These are phyloP conservation scores for Erpornis zantholeuca DNA, from an alignment of 2,113 vertebrate genomes.

Conservation along the genomic window DNA sequence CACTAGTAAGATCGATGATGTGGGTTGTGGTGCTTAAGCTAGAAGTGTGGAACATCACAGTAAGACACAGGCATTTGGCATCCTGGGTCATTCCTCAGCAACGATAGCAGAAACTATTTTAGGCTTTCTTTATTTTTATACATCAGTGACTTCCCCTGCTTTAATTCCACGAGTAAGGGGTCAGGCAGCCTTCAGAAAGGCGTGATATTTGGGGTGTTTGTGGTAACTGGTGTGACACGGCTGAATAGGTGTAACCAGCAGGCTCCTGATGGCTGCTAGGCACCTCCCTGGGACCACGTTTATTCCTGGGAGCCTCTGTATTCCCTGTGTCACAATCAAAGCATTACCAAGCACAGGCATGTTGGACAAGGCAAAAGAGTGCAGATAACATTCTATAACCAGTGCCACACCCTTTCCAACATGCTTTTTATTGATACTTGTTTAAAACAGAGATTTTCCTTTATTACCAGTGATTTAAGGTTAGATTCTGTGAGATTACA, in stretches of 20 bases:
- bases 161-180: not conserved
- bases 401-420: not conserved
- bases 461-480: not conserved
- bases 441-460: not conserved
- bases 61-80: rapidly evolving
- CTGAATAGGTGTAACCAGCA: not conserved
- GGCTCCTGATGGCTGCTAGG: not conserved
- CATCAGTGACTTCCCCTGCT: not conserved
- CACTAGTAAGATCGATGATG: not conserved
- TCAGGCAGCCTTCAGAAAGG: not conserved
- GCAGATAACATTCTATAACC: not conserved
- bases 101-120: not conserved
- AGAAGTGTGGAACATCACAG: not conserved
- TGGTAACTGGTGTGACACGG: not conserved
- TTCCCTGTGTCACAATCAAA: not conserved
- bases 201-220: not conserved
- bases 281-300: rapidly evolving
- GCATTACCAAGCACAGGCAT: rapidly evolving
- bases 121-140: not conserved
- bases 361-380: not conserved
- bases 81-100: not conserved
- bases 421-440: not conserved
- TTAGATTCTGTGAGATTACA: not conserved
- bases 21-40: not conserved
- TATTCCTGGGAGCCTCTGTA: not conserved